Conservation (phyloP, 1,140 invertebrate species). For the Drosophila kurseongensis region DNA sequence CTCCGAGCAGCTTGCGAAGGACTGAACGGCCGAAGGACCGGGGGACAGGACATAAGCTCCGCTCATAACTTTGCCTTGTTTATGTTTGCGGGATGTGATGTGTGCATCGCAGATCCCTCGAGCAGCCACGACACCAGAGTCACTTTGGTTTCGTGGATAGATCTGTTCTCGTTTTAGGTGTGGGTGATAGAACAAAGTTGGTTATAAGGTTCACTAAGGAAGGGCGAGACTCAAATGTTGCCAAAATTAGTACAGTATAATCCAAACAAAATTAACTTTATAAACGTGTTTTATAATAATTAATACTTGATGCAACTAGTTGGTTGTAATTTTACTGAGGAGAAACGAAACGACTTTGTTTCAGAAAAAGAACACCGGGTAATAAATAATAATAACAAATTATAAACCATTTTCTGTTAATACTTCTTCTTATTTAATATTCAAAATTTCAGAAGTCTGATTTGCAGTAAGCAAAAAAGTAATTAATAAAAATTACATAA, state of each 20-base stretch:
- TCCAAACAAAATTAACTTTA: too few species aligned
- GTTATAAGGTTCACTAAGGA: constrained; percentile 12
- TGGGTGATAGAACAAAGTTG: neutral
- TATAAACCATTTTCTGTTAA: neutral
- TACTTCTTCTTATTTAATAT: too few species aligned
- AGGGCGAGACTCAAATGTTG: neutral
- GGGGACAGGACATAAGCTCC: constrained; percentile 69
- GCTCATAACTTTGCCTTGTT: constrained; percentile 74
- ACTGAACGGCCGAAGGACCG: constrained; percentile 12
- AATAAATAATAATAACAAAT: neutral
- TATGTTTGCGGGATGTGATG: constrained; percentile 75
- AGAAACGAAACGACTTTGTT: too few species aligned
- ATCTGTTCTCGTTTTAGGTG: constrained; percentile 3
- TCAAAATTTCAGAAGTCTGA: too few species aligned
- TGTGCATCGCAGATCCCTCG: constrained; percentile 35
- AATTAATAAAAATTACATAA: too few species aligned
- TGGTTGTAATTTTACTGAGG: too few species aligned
- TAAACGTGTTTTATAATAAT: too few species aligned
- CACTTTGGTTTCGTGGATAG: constrained; percentile 31
- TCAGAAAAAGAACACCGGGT: too few species aligned
- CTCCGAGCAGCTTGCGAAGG: constrained; percentile 42
- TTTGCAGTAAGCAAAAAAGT: too few species aligned
- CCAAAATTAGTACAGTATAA: too few species aligned
- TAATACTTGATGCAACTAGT: too few species aligned
- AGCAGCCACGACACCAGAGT: constrained; percentile 14